A percentile compares a stretch with the other conserved stretches of the same genome.
Evolutionary conservation across 1,140 invertebrate genomes (phyloP).

Genomic region (Diploscapter pachys): DNA sequence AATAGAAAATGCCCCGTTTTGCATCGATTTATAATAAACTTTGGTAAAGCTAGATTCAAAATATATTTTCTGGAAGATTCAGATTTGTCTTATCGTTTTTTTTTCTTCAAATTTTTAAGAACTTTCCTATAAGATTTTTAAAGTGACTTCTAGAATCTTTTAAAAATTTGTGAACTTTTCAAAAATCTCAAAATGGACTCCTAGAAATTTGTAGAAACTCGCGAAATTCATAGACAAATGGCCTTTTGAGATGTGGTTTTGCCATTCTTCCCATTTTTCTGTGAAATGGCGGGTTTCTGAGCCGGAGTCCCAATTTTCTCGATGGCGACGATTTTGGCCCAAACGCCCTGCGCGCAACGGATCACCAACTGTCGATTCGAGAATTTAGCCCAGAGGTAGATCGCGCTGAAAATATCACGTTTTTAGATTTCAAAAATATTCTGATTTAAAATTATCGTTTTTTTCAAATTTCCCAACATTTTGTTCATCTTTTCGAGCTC

Average conservation of each 20-base stretch:
- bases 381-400: background rate
- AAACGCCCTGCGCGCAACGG: background rate
- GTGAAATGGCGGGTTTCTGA: background rate
- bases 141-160: background rate
- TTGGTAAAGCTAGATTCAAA: background rate
- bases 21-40: background rate
- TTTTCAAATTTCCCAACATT: too few species aligned
- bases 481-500: too few species aligned
- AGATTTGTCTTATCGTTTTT: background rate
- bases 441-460: too few species aligned
- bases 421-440: background rate
- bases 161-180: too few species aligned
- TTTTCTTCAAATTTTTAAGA: background rate
- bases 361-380: background rate
- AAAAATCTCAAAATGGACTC: too few species aligned
- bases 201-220: too few species aligned
- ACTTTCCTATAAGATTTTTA: background rate
- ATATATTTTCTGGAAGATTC: too few species aligned
- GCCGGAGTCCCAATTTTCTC: background rate
- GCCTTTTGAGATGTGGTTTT: background rate
- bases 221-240: background rate
- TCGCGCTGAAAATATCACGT: background rate
- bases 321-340: background rate
- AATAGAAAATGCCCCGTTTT: background rate
- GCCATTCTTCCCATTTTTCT: background rate